These are phyloP conservation scores for Pterostichus niger DNA, from an alignment of 2,888 invertebrate species.

Conservation along the genomic window DNA sequence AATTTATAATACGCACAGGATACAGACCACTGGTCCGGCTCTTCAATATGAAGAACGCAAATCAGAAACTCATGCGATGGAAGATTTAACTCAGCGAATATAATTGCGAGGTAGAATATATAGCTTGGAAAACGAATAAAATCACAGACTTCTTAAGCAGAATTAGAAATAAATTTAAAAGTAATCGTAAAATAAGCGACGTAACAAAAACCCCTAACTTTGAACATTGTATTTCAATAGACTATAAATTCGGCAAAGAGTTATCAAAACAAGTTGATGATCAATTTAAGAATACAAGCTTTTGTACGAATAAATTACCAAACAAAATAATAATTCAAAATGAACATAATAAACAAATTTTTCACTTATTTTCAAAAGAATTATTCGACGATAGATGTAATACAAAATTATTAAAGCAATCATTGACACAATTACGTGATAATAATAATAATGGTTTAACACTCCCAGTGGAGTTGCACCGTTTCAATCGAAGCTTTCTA, in stretches of 20 bases:
- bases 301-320: neutral
- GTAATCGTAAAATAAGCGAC: slow-evolving; percentile 25
- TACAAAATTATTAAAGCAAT: slow-evolving; percentile 49
- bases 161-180: slow-evolving; percentile 13
- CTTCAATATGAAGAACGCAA: too few relatives aligned
- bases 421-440: too few relatives aligned
- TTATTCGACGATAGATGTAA: neutral
- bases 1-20: slow-evolving; percentile 29
- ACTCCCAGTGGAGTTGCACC: too few relatives aligned
- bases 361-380: slow-evolving; percentile 5
- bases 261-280: slow-evolving; percentile 46
- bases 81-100: too few relatives aligned
- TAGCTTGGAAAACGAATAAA: neutral
- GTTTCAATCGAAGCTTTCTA: too few relatives aligned
- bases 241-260: slow-evolving; percentile 17
- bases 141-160: neutral
- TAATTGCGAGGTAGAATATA: too few relatives aligned
- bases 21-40: slow-evolving; percentile 42
- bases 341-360: too few relatives aligned
- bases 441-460: too few relatives aligned
- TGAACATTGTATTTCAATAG: slow-evolving; percentile 32
- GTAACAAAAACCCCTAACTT: slow-evolving; percentile 29
- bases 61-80: too few relatives aligned
- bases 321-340: too few relatives aligned
- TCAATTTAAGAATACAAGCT: slow-evolving; percentile 25